Conservation (phyloP, 2,888 invertebrate genomes). For the Neelides folsomi region DNA sequence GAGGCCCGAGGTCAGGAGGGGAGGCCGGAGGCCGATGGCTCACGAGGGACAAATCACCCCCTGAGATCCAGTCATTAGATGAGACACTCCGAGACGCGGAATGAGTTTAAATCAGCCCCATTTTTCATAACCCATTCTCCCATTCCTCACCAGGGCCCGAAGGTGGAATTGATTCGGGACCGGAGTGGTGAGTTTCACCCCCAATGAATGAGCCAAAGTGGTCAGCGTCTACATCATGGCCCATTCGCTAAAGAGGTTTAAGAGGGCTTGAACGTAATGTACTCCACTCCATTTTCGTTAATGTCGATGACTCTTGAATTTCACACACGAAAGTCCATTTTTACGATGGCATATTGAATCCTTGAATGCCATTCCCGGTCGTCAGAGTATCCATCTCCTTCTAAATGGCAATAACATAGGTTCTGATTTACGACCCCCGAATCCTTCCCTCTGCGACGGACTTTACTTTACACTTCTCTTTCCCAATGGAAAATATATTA, state of each 20-base stretch:
- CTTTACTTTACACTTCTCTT: conserved; percentile 6
- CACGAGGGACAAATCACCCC: conserved; percentile 24
- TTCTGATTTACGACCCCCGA: conserved; percentile 34
- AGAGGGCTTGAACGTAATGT: conserved; percentile 27
- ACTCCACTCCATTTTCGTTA: conserved; percentile 35
- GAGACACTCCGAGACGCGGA: conserved; percentile 8
- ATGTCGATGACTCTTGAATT: conserved; percentile 36
- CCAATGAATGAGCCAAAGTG: conserved; percentile 1
- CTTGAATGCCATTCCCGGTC: conserved; percentile 33
- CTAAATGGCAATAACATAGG: conserved; percentile 35
- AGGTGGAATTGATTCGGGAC: not conserved
- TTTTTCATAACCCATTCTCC: not conserved
- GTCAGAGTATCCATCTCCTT: conserved; percentile 34
- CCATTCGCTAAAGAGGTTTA: conserved; percentile 5
- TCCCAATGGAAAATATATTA: conserved; percentile 27
- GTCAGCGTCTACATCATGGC: not conserved
- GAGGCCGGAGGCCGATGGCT: conserved; percentile 17
- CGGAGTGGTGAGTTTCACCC: not conserved
- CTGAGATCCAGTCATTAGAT: conserved; percentile 25
- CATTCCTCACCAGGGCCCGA: not conserved
- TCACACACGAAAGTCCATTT: conserved; percentile 35
- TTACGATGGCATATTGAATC: conserved; percentile 35
- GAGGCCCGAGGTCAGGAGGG: not conserved
- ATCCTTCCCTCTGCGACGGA: conserved; percentile 1
- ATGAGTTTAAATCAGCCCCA: too few relatives aligned